Conservation (phyloP, 2,113 vertebrate genomes). For the Chaenocephalus aceratus region DNA sequence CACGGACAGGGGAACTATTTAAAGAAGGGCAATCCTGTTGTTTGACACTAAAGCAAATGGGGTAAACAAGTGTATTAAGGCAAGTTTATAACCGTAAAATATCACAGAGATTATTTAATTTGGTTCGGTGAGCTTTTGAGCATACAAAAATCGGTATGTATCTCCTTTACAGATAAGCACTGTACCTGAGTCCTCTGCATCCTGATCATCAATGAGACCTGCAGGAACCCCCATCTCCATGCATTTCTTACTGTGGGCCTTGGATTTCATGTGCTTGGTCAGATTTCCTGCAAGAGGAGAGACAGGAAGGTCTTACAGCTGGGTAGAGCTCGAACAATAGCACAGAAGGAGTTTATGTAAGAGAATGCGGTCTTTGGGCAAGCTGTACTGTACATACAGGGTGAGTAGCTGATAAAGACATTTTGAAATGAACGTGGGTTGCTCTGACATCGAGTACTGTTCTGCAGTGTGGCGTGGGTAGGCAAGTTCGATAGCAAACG, state of each 20-base stretch:
- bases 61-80: constrained; percentile 20
- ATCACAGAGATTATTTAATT: not conserved
- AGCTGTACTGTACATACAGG: constrained; percentile 72
- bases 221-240: constrained; percentile 95
- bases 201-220: constrained; percentile 92
- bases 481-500: constrained; percentile 74
- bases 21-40: constrained; percentile 34
- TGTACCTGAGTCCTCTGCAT: constrained; percentile 95
- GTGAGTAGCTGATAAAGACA: constrained; percentile 81
- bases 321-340: constrained; percentile 59
- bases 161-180: constrained; percentile 21
- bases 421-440: constrained; percentile 83
- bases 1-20: constrained; percentile 55
- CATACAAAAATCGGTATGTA: not conserved
- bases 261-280: constrained; percentile 99
- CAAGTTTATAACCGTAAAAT: not conserved
- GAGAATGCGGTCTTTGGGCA: constrained; percentile 64
- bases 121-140: not conserved
- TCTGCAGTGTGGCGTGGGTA: constrained; percentile 80
- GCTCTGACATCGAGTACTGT: constrained; percentile 79
- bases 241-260: constrained; percentile 99
- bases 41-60: constrained; percentile 31
- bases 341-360: constrained; percentile 75
- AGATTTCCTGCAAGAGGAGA: constrained; percentile 89
- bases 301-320: constrained; percentile 54